Base-by-base conservation (phyloP, 2,888 invertebrate genomes). In the Tanytarsus gracilentus region DNA sequence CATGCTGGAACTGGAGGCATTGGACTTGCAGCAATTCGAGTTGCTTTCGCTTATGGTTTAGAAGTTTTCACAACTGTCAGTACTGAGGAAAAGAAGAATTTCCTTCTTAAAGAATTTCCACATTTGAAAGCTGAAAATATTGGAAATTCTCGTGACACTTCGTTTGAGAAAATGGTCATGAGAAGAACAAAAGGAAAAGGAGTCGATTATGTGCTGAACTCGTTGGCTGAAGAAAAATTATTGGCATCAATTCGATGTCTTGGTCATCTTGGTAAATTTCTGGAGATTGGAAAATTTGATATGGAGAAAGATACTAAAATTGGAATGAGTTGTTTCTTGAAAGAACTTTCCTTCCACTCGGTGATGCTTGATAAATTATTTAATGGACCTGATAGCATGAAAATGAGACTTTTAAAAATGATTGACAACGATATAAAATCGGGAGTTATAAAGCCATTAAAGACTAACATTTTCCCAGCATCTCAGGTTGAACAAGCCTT, bases 171-270 rank as follows among this genome's bases (percentile, higher is more conserved):
- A 64, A 84, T 94, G 80, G 80, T 98, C 58, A 78, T 85, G 66
- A 77, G 77, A 50, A 80, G 83, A 67, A 96, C 96, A 0, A 78
- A 85, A 5, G 95, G 96, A 9, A 78, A 78, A 65, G 95, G 96
- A 33, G 96, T 98, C 0, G 90, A 98, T 69, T 75, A 95, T 59
- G 88, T 97, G 11, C 75, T 93, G 8, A 98, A 98, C 72, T 95
- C 94, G 0, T 74, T 98, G 40, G 83, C 95, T 0, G 95, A 92
- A 67, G 95, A 97, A 48, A 95, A 96, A 72, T 77, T 96, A 0
- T 78, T 81, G 67, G 87, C 84, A 0, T 83, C 84, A 0, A 70
- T 83, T 0, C 74, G 82, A 2, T 85, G 84, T 65, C 70, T 85
- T 9, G 80, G 77, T 1, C 65, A 65, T 1, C 75, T 77, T 1